A percentile compares a stretch with the other conserved stretches of the same genome.
These are phyloP conservation scores for Pseudococcus longispinus DNA, from an alignment of 2,888 invertebrate species.

Conservation along the genomic window DNA sequence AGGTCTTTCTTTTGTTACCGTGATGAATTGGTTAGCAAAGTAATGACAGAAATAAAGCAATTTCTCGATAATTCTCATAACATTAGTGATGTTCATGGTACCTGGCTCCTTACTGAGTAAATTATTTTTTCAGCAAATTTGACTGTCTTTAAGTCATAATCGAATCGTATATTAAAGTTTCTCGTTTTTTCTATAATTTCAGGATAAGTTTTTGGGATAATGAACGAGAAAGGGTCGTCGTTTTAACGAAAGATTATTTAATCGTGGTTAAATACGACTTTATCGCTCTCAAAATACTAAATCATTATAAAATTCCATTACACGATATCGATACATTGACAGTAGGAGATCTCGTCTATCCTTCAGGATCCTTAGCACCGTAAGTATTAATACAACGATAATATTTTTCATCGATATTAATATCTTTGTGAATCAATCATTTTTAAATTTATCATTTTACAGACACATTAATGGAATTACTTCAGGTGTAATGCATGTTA, in stretches of 20 bases:
- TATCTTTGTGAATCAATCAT: background rate
- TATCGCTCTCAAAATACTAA: constrained; percentile 77
- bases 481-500: constrained; percentile 73
- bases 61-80: constrained; percentile 69
- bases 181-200: constrained; percentile 57
- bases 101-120: constrained; percentile 84
- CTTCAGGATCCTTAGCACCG: constrained; percentile 82
- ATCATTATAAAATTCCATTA: constrained; percentile 74
- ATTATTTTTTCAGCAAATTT: constrained; percentile 60
- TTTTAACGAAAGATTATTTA: constrained; percentile 76
- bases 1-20: constrained; percentile 77
- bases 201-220: constrained; percentile 89
- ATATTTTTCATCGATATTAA: background rate
- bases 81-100: constrained; percentile 76
- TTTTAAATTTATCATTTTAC: constrained; percentile 59
- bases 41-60: constrained; percentile 74
- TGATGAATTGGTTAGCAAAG: constrained; percentile 75
- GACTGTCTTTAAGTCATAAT: background rate
- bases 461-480: constrained; percentile 77
- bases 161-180: background rate
- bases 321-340: constrained; percentile 75
- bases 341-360: constrained; percentile 81
- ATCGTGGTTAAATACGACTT: constrained; percentile 84
- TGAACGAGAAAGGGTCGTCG: constrained; percentile 80
- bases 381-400: constrained; percentile 67